phyloP scores from a whole-genome alignment of 2,113 vertebrate species.

The Paratilapia polleni region DNA sequence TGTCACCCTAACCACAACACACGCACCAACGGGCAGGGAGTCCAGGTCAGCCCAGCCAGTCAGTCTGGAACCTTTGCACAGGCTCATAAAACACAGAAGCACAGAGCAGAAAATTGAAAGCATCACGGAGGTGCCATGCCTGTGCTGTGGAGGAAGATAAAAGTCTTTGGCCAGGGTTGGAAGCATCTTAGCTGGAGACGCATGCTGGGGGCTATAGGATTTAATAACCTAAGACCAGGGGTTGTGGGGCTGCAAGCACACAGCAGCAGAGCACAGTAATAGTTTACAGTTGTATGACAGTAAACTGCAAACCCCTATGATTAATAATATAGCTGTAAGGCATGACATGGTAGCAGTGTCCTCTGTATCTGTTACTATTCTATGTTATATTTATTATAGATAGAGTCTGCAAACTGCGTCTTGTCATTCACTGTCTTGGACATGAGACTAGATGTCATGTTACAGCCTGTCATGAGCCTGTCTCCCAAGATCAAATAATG shows the following conservation, averaged over 20 bases:
- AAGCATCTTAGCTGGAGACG: conserved; percentile 74
- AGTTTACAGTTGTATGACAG: conserved; percentile 76
- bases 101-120: conserved; percentile 87
- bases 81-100: conserved; percentile 82
- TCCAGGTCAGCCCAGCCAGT: conserved; percentile 73
- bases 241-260: conserved; percentile 68
- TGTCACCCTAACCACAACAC: conserved; percentile 65
- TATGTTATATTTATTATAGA: conserved; percentile 64
- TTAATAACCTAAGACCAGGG: conserved; percentile 78
- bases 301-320: conserved; percentile 71
- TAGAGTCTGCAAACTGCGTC: conserved; percentile 44
- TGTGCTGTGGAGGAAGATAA: conserved; percentile 79
- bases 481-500: conserved; percentile 71
- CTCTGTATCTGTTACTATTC: conserved; percentile 63
- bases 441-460: conserved; percentile 59
- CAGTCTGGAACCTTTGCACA: conserved; percentile 77
- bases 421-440: conserved; percentile 69
- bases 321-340: conserved; percentile 73
- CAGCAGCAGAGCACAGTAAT: conserved; percentile 60
- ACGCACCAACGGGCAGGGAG: conserved; percentile 61
- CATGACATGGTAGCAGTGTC: conserved; percentile 53
- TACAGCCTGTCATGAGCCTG: conserved; percentile 62
- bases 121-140: conserved; percentile 81
- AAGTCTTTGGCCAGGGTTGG: conserved; percentile 77
- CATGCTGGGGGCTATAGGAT: conserved; percentile 78